Evolutionary conservation across 2,888 invertebrate species (phyloP).

Genomic region (Clivina fossor): DNA sequence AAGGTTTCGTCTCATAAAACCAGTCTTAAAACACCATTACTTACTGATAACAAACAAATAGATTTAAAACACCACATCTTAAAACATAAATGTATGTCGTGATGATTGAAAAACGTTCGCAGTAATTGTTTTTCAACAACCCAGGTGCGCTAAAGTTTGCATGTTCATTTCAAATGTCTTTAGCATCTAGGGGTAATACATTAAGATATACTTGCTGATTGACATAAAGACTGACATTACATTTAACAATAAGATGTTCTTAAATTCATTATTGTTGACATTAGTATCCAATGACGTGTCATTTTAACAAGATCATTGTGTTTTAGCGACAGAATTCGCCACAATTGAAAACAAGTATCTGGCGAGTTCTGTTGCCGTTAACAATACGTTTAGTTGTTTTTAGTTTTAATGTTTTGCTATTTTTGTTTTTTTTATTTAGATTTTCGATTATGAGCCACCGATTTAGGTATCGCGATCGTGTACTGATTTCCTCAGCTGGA

Average conservation of each 20-base stretch:
- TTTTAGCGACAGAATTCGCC: no score
- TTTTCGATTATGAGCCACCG: neutral
- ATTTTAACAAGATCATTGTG: no score
- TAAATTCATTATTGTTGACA: conserved; percentile 8
- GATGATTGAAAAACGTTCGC: no score
- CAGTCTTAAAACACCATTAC: conserved; percentile 6
- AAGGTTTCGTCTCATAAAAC: neutral
- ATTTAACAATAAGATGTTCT: neutral
- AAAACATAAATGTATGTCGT: no score
- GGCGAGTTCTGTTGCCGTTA: no score
- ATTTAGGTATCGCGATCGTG: conserved; percentile 4
- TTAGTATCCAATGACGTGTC: conserved; percentile 13
- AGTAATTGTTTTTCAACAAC: no score
- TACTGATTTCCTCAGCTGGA: conserved; percentile 10
- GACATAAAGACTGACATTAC: neutral
- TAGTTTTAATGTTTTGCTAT: no score
- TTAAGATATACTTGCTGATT: neutral
- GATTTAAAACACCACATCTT: no score
- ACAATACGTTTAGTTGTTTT: no score
- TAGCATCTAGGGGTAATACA: conserved; percentile 1
- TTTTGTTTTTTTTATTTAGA: no score
- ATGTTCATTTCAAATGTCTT: neutral
- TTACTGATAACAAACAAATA: conserved; percentile 15
- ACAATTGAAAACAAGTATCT: no score
- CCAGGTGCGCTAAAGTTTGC: conserved; percentile 30